Evolutionary conservation across 2,113 vertebrate species (phyloP).

Genomic region (Sylvicapra grimmia): DNA sequence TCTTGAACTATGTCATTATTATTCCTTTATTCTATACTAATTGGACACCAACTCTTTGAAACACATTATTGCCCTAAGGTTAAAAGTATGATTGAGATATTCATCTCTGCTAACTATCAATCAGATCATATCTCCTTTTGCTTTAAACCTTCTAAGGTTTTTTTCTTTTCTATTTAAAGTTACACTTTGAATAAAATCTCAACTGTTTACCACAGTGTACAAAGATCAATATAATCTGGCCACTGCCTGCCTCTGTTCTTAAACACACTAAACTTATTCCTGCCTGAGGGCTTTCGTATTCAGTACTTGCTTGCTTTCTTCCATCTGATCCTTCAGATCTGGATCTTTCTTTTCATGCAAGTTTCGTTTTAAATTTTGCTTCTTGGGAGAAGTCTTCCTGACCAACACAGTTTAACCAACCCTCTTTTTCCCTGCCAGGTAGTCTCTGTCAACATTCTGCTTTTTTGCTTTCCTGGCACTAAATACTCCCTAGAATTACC

Average conservation of each 20-base stretch:
- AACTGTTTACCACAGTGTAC: neutral
- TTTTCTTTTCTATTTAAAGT: neutral
- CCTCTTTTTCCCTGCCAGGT: neutral
- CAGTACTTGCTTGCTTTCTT: neutral
- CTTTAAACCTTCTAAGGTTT: neutral
- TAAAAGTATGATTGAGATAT: neutral
- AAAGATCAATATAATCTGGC: neutral
- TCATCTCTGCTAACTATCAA: slow-evolving; percentile 31
- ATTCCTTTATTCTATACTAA: neutral
- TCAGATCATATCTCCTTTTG: neutral
- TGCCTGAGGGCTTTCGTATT: neutral
- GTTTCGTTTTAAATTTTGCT: neutral
- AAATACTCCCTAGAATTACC: neutral
- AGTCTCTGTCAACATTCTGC: neutral
- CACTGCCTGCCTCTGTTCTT: neutral
- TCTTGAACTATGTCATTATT: neutral
- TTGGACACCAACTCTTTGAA: neutral
- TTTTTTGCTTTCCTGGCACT: neutral
- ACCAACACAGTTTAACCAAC: neutral
- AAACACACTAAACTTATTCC: neutral
- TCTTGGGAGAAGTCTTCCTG: neutral
- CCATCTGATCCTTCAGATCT: neutral
- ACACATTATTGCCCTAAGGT: neutral
- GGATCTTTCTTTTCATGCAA: neutral
- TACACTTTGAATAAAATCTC: neutral